Percentiles rank a stretch among this genome's conserved stretches.
Conservation (phyloP, 2,797 vertebrate genomes). For the Forpus xanthops region DNA sequence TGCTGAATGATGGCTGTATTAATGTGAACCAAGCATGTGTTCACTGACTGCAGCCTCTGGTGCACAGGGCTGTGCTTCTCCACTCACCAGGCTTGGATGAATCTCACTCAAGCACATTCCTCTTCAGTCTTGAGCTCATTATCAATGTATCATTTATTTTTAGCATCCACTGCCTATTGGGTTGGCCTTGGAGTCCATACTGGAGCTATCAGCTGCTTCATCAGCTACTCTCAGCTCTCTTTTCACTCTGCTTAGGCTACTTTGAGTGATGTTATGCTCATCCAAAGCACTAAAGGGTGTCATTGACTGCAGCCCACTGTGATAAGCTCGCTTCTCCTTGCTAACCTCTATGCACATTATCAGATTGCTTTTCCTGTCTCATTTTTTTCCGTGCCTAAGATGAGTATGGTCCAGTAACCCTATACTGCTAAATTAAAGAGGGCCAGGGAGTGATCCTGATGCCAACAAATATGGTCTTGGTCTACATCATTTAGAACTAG, state of each 20-base stretch:
- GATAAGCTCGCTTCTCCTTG: background rate
- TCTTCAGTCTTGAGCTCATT: background rate
- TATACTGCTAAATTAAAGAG: background rate
- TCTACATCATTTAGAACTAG: background rate
- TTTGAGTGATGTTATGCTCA: background rate
- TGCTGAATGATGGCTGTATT: background rate
- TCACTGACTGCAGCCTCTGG: background rate
- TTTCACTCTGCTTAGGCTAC: background rate
- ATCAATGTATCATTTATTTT: background rate
- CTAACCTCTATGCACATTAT: background rate
- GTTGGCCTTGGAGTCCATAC: background rate
- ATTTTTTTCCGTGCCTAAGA: background rate
- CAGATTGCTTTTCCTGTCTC: background rate
- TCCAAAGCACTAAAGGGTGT: background rate
- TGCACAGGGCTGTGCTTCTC: background rate
- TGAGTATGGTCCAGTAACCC: background rate
- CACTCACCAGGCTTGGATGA: background rate
- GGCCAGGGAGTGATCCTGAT: background rate
- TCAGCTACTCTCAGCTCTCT: background rate
- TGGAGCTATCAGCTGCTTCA: background rate
- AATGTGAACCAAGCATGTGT: background rate
- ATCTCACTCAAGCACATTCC: background rate
- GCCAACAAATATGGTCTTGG: background rate
- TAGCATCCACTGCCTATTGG: background rate
- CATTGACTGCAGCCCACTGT: background rate